Conservation (phyloP, 2,113 vertebrate genomes). For the Helogale parvula region DNA sequence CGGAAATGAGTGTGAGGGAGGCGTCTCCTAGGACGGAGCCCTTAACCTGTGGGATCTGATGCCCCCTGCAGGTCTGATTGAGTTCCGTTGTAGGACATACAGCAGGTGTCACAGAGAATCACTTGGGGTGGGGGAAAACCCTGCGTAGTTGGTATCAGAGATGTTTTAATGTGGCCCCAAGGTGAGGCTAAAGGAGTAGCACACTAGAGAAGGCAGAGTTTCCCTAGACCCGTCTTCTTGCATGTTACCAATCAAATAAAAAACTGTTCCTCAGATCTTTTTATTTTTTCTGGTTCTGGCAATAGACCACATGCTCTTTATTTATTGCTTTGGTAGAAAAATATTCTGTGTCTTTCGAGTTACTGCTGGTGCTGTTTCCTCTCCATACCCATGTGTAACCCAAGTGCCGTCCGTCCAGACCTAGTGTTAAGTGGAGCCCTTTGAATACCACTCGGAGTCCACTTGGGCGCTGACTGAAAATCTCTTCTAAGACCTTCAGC, state of each 20-base stretch:
- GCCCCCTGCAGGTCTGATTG: background rate
- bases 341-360: background rate
- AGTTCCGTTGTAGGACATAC: background rate
- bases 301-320: background rate
- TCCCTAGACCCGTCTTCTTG: background rate
- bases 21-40: background rate
- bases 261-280: background rate
- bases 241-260: background rate
- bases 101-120: background rate
- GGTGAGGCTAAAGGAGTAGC: too few relatives aligned
- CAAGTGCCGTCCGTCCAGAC: background rate
- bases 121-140: background rate
- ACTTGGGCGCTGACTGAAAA: background rate
- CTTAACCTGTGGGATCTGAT: background rate
- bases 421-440: background rate
- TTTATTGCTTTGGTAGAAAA: too few relatives aligned
- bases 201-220: too few relatives aligned
- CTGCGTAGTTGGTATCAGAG: background rate
- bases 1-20: background rate
- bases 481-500: background rate
- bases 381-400: too few relatives aligned
- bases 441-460: background rate
- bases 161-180: too few relatives aligned
- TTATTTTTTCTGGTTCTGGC: background rate
- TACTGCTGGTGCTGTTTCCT: too few relatives aligned